Evolutionary conservation across 35 echinoderm and acorn worm species (phyloP), one percentile per base, ranked within the genome.

Genomic region (Heliocidaris erythrogramma): DNA sequence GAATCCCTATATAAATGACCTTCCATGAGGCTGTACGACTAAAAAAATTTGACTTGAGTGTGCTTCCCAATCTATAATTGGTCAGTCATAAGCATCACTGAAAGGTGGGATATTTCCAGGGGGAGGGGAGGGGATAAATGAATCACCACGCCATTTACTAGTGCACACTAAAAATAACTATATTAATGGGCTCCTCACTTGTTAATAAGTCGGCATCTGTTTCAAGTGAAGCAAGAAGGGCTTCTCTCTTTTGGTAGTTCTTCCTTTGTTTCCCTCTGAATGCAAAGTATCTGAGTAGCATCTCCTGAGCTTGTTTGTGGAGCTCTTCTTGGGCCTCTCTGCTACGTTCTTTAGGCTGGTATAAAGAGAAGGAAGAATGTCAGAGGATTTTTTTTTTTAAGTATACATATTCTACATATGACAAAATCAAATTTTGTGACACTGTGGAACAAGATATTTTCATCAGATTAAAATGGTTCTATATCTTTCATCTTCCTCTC

Each of bases 161-260:
- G 52, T 78, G 65, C 27, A 78, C n/a, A 78, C 27, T 78, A 8
- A 18, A 78, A 78, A 7, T 0, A 69, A 69, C 60, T 18, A 69
- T 69, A 2, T 18, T 7, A 78, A 78, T n/a, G 18, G 29, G n/a
- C 50, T 5, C 59, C 97, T 96, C 95, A 99, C 98, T 97, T 13
- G 93, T 94, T 13, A 99, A 86, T 30, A 99, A 87, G 50, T 97
- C 96, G 30, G 97, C 97, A 96, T 99, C 98, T n/a, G 97, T 97
- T 91, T 99, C 96, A 48, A 99, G 93, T 14, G 96, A 29, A 5
- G 98, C 98, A 32, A 99, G 91, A 5, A 99, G 95, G 78, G 98
- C 98, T 31, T 97, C 97, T 94, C 98, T 95, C 93, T 95, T 96
- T 61, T 99, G 98, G 90, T 96, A 96, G 60, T 85, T 95, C 78